Evolutionary conservation across 1,140 invertebrate genomes (phyloP), one percentile per base, ranked within the genome.

Genomic region (Aethina tumida): DNA sequence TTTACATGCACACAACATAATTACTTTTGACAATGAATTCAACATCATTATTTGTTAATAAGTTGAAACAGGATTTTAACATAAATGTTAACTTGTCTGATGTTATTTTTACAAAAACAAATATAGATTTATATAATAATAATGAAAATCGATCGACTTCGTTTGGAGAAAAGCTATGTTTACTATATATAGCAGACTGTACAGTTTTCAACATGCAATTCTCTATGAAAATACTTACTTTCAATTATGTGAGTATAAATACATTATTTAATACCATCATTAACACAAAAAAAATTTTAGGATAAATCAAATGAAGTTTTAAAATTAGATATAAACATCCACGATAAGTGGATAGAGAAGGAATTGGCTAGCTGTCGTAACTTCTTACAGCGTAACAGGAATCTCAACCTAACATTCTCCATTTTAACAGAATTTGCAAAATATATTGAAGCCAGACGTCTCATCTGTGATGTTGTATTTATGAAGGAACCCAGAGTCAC

Each of bases 301-400:
- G 39, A 41, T 14, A 29, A 9, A 14, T 25, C 31, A 2, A 18
- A 6, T 21, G 39, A 41, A 41, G 26, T 41, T 10, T 35, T 41
- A 17, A 41, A 41, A 41, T 21, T 41, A 14, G 39, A 41, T 10
- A 29, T 41, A 7, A 26, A 27, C 2, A 8, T 41, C 5, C 14
- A 16, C 2, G 33, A 35, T 28, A 15, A 35, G 1, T 12, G 20
- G 3, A 17, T 35, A 7, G 4, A 26, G 7, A 18, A 19, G 17
- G 39, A 41, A 29, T 14, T 41, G n/a, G 17, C 20, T 2, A 4
- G 17, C 8, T 41, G 39, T 35, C 25, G 28, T 8, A 41, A 41
- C 17, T 41, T 41, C 18, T 21, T 41, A 2, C 39, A 41, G 21
- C 31, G 39, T 9, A 35, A 29, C n/a, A 35, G 39, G 17, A 35